Percentiles rank a stretch among this genome's conserved stretches.
These are phyloP conservation scores for Amphiprion clarkii DNA, from an alignment of 2,797 vertebrate genomes.

Conservation along the genomic window DNA sequence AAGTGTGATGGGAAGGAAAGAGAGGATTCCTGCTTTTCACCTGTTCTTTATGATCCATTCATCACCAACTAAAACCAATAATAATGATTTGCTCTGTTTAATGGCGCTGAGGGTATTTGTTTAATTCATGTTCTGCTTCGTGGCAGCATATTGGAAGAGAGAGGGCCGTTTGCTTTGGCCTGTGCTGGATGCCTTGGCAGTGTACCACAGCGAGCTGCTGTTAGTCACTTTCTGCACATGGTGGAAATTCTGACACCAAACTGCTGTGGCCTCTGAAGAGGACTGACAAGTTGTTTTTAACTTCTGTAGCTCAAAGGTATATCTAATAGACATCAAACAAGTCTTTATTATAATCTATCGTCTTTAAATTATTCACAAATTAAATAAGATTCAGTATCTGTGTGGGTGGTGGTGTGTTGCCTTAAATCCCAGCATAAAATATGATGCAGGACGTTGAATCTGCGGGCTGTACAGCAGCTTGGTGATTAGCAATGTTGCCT, in stretches of 20 bases:
- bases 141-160: constrained; percentile 19
- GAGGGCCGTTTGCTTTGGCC: constrained; percentile 47
- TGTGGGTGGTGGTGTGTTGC: not conserved
- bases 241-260: constrained; percentile 68
- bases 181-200: constrained; percentile 37
- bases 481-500: too few relatives aligned
- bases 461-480: not conserved
- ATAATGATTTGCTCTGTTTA: constrained; percentile 30
- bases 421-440: not conserved
- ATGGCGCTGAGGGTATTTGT: constrained; percentile 43
- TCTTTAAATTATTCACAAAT: too few relatives aligned
- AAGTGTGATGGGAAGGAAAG: not conserved
- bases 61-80: constrained; percentile 30
- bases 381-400: not conserved
- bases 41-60: constrained; percentile 31
- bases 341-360: too few relatives aligned
- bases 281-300: constrained; percentile 2
- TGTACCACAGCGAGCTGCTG: constrained; percentile 23
- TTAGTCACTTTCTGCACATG: constrained; percentile 48
- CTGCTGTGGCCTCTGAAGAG: constrained; percentile 7
- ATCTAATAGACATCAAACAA: too few relatives aligned
- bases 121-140: constrained; percentile 33
- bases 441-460: not conserved
- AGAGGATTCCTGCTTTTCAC: constrained; percentile 1
- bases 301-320: not conserved